These are phyloP conservation scores for Leptinotarsa tumamoca DNA, from an alignment of 2,888 invertebrate genomes.

Conservation along the genomic window DNA sequence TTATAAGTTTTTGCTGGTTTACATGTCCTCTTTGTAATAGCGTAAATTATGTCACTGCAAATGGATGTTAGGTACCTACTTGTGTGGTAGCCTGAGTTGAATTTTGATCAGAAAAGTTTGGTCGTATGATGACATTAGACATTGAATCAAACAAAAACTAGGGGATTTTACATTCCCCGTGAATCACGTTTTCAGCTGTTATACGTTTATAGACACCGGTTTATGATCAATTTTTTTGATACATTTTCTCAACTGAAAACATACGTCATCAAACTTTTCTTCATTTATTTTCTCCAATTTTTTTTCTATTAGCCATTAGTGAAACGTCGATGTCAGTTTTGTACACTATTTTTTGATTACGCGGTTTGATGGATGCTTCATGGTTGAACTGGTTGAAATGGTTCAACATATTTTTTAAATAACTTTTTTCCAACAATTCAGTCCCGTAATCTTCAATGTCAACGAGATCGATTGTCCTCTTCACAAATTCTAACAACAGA, in stretches of 20 bases:
- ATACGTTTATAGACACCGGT: constrained; percentile 32
- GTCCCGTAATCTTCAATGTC: constrained; percentile 49
- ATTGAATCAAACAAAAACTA: constrained; percentile 32
- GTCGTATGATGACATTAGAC: constrained; percentile 20
- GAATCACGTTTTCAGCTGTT: constrained; percentile 38
- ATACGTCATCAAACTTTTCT: constrained; percentile 49
- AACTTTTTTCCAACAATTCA: constrained; percentile 53
- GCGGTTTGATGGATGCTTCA: constrained; percentile 47
- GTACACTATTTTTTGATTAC: constrained; percentile 50
- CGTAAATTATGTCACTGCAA: constrained; percentile 51
- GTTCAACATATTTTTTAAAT: constrained; percentile 48
- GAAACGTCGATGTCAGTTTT: constrained; percentile 51
- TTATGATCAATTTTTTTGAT: constrained; percentile 49
- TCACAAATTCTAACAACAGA: constrained; percentile 52
- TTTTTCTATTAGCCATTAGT: constrained; percentile 49
- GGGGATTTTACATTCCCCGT: constrained; percentile 31
- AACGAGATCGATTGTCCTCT: constrained; percentile 47
- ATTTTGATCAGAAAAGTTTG: constrained; percentile 19
- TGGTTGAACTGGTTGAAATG: constrained; percentile 36
- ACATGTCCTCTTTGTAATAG: constrained; percentile 22
- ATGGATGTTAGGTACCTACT: constrained; percentile 30
- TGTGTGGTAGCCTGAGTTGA: neutral
- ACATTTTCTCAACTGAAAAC: constrained; percentile 53
- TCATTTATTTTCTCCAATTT: constrained; percentile 8
- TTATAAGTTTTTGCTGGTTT: constrained; percentile 26